Evolutionary conservation across 2,888 invertebrate species (phyloP), one percentile per base, ranked within the genome.

Genomic region (Anaspis maculata): DNA sequence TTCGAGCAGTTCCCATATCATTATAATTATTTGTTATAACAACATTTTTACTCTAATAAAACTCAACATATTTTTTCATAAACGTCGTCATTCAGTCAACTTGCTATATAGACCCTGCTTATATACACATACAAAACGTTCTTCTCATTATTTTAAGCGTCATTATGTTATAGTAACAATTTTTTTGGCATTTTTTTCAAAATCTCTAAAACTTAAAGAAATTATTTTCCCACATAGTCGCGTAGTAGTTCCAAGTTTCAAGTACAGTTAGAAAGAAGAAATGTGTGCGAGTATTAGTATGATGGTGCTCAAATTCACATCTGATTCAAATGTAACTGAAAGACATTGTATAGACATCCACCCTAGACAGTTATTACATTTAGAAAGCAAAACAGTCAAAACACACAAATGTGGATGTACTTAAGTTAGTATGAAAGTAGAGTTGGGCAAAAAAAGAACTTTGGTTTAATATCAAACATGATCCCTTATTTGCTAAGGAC

Each of bases 11-110:
- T n/a, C n/a, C n/a, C n/a, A n/a, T n/a, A n/a, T n/a, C n/a, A n/a
- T n/a, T n/a, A n/a, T n/a, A n/a, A n/a, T n/a, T 35, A 40, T 37
- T 30, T 24, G 5, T 41, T 33, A 39, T 37, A 46, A 44, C 37
- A 37, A 37, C 32, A 25, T 28, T 24, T 32, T 30, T 33, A 37
- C 33, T 24, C 10, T 24, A 24, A 24, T 11, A 24, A 37, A 37
- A 37, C 37, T 37, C 37, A 37, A 37, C 37, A 24, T 30, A 10
- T 37, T 32, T 5, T 11, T 24, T 4, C 11, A 9, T n/a, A 22
- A 14, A 3, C 15, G 15, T 27, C 35, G 27, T 36, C 39, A 32
- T 26, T 39, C 39, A 39, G 39, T 39, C 36, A 27, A 32, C 39
- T 26, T 32, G 19, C 36, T 39, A 19, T n/a, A n/a, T 19, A 36